Evolutionary conservation across 2,888 invertebrate species (phyloP).

Genomic region (Caenorhabditis virilis): DNA sequence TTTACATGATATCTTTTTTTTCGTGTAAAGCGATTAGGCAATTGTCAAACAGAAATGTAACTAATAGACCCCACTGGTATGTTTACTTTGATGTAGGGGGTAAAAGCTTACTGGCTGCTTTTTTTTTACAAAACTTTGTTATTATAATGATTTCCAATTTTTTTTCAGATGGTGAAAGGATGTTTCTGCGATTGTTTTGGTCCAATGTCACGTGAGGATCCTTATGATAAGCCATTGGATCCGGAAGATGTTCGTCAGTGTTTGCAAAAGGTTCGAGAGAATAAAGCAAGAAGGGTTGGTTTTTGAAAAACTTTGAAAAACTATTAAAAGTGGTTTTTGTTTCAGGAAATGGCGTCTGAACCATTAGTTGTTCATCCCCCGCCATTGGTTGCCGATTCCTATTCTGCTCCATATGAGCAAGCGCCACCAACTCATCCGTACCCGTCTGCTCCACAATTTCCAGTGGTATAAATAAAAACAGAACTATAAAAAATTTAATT

Average conservation of each 20-base stretch:
- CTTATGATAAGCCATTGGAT: constrained; percentile 44
- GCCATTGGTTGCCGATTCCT: no score
- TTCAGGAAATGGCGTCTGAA: constrained; percentile 24
- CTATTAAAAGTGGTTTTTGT: neutral
- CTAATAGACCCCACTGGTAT: no score
- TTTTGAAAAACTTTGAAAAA: neutral
- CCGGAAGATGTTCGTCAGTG: constrained; percentile 44
- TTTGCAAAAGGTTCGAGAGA: constrained; percentile 35
- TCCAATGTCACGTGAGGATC: constrained; percentile 38
- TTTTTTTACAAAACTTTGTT: no score
- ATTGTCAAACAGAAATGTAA: constrained; percentile 11
- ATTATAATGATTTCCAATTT: no score
- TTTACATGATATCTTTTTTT: constrained; percentile 40
- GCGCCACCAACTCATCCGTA: constrained; percentile 1
- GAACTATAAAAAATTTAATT: neutral
- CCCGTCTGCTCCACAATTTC: no score
- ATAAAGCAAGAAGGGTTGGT: constrained; percentile 31
- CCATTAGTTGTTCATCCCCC: constrained; percentile 15
- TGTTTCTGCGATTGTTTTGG: constrained; percentile 58
- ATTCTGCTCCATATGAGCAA: no score
- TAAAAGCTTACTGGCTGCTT: no score
- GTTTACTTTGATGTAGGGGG: no score
- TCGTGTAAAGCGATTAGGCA: constrained; percentile 16
- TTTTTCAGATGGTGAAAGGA: constrained; percentile 51
- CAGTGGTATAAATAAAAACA: neutral